These are phyloP conservation scores for Tyria jacobaeae DNA, from an alignment of 2,888 invertebrate species.

Conservation along the genomic window DNA sequence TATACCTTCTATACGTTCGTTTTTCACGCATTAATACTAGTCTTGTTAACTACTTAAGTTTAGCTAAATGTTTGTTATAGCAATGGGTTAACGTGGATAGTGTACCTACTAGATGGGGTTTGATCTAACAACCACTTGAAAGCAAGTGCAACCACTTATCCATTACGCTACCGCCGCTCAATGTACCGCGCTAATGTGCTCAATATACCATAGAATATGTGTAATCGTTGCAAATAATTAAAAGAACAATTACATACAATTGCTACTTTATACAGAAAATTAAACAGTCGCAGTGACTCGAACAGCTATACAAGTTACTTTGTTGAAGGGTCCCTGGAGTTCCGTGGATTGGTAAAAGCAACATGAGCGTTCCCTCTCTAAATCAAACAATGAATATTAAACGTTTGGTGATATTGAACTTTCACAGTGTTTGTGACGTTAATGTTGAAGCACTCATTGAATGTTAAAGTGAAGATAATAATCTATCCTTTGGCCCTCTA, in stretches of 20 bases:
- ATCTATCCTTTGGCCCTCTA: slow-evolving; percentile 43
- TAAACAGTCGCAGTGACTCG: background rate
- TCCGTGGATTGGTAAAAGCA: slow-evolving; percentile 46
- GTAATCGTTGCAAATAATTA: background rate
- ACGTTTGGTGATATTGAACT: slow-evolving; percentile 54
- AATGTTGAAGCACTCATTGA: slow-evolving; percentile 57
- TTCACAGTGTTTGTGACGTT: slow-evolving; percentile 51
- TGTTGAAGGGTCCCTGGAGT: slow-evolving; percentile 30
- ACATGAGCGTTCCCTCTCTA: slow-evolving; percentile 46
- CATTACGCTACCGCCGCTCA: no score
- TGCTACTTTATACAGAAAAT: slow-evolving; percentile 7
- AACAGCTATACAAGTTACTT: slow-evolving; percentile 20
- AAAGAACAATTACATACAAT: slow-evolving; percentile 4
- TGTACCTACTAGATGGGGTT: no score
- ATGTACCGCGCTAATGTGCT: no score
- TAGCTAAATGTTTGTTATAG: no score
- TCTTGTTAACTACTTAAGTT: no score
- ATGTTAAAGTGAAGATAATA: slow-evolving; percentile 65
- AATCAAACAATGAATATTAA: slow-evolving; percentile 61
- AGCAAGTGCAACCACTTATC: no score
- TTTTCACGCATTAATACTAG: no score
- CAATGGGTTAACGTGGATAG: no score
- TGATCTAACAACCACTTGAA: no score
- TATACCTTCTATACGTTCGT: no score
- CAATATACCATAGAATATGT: no score